These are phyloP conservation scores for Pempheris klunzingeri DNA, from an alignment of 2,797 vertebrate genomes.

Conservation along the genomic window DNA sequence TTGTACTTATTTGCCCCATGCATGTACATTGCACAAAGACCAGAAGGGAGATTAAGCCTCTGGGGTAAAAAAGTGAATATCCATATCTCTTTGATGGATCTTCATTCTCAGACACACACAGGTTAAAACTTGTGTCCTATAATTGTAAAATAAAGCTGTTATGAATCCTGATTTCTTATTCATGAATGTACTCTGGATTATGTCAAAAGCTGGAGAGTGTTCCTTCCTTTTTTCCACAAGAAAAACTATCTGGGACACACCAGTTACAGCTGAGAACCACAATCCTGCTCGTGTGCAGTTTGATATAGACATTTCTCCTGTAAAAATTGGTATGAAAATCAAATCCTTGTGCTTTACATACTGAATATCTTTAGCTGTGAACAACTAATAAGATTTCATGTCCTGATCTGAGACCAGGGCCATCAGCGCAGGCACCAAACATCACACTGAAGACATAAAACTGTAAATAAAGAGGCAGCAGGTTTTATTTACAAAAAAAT, in stretches of 20 bases:
- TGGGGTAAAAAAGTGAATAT: neutral
- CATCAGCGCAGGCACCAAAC: conserved; percentile 7
- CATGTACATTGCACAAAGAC: neutral
- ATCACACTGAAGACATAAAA: neutral
- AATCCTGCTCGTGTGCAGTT: conserved; percentile 35
- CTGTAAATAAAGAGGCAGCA: conserved; percentile 25
- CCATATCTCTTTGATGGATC: neutral
- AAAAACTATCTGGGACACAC: conserved; percentile 47
- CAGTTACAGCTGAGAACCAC: conserved; percentile 30
- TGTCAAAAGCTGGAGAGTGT: conserved; percentile 18
- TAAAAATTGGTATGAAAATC: conserved; percentile 6
- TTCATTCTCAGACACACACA: neutral
- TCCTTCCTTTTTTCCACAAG: conserved; percentile 19
- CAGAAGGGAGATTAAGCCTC: neutral
- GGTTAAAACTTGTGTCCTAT: conserved; percentile 4
- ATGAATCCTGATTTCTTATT: conserved; percentile 35
- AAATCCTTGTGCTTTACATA: conserved; percentile 2
- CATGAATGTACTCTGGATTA: conserved; percentile 35
- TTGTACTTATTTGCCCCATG: neutral
- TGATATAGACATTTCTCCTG: conserved; percentile 24
- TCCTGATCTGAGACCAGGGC: conserved; percentile 30
- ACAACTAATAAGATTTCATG: conserved; percentile 49
- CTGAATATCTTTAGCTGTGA: conserved; percentile 32
- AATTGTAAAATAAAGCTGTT: conserved; percentile 28
- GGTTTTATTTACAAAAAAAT: conserved; percentile 43